Percentiles rank a stretch among this genome's conserved stretches.
These are phyloP conservation scores for Netelia inedita DNA, from an alignment of 2,888 invertebrate genomes.

Conservation along the genomic window DNA sequence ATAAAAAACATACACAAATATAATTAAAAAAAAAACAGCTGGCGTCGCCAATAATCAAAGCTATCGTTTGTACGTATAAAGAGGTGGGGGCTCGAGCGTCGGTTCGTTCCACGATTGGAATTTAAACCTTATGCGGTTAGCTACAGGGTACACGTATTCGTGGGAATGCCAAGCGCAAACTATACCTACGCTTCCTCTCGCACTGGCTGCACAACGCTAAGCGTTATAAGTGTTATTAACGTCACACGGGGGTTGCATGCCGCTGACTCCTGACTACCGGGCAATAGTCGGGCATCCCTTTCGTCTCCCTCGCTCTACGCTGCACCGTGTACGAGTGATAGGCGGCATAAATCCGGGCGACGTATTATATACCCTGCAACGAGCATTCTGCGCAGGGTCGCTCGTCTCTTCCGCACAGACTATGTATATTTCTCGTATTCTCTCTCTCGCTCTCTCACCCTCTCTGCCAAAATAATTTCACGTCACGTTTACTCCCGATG, in stretches of 20 bases:
- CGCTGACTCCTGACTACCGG: constrained; percentile 12
- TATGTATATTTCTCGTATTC: constrained; percentile 20
- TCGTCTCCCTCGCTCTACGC: constrained; percentile 10
- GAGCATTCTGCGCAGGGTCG: background rate
- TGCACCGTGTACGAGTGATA: constrained; percentile 36
- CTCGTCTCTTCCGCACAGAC: constrained; percentile 31
- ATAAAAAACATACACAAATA: background rate
- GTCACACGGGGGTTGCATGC: constrained; percentile 31
- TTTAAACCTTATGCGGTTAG: too few species aligned
- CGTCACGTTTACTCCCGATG: constrained; percentile 48
- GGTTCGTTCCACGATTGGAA: too few species aligned
- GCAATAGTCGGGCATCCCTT: constrained; percentile 2
- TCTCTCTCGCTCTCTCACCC: constrained; percentile 29
- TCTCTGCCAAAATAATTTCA: constrained; percentile 55
- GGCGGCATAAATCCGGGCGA: constrained; percentile 52
- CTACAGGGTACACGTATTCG: too few species aligned
- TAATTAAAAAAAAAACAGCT: too few species aligned
- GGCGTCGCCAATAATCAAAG: too few species aligned
- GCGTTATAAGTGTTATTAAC: constrained; percentile 38
- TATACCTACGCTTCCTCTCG: too few species aligned
- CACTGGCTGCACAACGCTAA: background rate
- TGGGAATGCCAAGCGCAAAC: too few species aligned
- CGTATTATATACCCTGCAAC: constrained; percentile 32
- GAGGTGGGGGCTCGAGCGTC: too few species aligned
- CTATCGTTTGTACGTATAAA: too few species aligned